Conservation (phyloP, 2,113 vertebrate genomes). For the Ptilonorhynchus violaceus region DNA sequence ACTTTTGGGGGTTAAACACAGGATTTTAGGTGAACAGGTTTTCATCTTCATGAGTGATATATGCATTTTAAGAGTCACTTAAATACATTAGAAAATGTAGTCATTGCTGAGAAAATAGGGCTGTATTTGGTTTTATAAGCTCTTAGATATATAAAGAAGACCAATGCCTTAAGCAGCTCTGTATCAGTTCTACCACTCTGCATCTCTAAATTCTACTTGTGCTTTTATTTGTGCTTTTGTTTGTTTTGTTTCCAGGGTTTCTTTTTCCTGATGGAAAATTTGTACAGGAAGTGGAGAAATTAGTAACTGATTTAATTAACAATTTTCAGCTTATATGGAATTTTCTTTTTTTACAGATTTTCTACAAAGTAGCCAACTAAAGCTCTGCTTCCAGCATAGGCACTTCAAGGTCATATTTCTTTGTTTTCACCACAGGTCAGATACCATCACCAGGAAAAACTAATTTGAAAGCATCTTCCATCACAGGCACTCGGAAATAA, state of each 20-base stretch:
- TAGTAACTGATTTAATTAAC: neutral
- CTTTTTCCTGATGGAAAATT: constrained; percentile 10
- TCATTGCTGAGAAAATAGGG: neutral
- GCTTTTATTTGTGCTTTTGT: neutral
- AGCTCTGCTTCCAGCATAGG: neutral
- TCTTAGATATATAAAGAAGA: neutral
- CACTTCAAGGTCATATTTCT: neutral
- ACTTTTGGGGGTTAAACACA: neutral
- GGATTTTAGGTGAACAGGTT: neutral
- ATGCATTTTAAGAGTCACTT: neutral
- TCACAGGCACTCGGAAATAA: constrained; percentile 11
- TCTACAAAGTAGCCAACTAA: neutral
- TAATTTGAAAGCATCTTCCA: constrained; percentile 46
- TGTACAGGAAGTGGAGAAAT: neutral
- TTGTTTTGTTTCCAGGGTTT: constrained; percentile 44
- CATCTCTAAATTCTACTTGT: constrained; percentile 6
- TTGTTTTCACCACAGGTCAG: constrained; percentile 51
- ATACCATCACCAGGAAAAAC: constrained; percentile 11
- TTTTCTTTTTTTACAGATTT: constrained; percentile 21
- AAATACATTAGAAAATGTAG: neutral
- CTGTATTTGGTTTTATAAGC: neutral
- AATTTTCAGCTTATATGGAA: constrained; percentile 9
- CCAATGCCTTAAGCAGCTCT: neutral
- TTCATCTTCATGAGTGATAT: neutral
- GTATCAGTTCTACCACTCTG: neutral